Conservation (phyloP, 2,888 invertebrate species). For the Eutolmus rufibarbis region DNA sequence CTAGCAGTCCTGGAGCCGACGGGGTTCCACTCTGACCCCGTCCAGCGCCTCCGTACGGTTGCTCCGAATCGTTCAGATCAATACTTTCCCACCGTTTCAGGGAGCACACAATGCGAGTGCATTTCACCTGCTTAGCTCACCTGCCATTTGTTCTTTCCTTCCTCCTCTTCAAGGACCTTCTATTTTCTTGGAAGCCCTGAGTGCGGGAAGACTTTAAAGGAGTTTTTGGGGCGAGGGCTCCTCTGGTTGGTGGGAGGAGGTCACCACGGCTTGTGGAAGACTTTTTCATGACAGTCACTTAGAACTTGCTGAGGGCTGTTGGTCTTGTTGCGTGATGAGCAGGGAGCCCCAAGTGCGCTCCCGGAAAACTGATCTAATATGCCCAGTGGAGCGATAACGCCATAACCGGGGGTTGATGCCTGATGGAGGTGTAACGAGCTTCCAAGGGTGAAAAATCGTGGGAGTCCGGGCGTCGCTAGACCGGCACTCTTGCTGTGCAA, state of each 20-base stretch:
- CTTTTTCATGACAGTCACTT: neutral
- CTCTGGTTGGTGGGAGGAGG: neutral
- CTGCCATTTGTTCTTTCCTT: neutral
- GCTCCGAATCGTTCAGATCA: neutral
- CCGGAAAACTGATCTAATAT: constrained; percentile 26
- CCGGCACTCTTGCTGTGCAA: neutral
- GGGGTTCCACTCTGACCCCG: neutral
- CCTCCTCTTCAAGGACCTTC: neutral
- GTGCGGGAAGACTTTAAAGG: neutral
- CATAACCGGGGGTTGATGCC: neutral
- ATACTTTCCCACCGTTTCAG: neutral
- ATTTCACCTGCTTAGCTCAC: neutral
- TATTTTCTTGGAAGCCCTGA: neutral
- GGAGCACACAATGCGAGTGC: neutral
- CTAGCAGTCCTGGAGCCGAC: neutral
- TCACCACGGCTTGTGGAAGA: neutral
- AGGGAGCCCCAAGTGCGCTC: neutral
- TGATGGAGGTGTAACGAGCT: neutral
- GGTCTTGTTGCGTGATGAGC: neutral
- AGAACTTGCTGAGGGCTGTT: neutral
- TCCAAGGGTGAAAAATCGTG: neutral
- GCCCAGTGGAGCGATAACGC: neutral
- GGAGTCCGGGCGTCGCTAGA: neutral
- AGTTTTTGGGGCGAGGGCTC: neutral
- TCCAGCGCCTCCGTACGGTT: neutral